Evolutionary conservation across 1,140 invertebrate species (phyloP).

Genomic region (Pinna nobilis): DNA sequence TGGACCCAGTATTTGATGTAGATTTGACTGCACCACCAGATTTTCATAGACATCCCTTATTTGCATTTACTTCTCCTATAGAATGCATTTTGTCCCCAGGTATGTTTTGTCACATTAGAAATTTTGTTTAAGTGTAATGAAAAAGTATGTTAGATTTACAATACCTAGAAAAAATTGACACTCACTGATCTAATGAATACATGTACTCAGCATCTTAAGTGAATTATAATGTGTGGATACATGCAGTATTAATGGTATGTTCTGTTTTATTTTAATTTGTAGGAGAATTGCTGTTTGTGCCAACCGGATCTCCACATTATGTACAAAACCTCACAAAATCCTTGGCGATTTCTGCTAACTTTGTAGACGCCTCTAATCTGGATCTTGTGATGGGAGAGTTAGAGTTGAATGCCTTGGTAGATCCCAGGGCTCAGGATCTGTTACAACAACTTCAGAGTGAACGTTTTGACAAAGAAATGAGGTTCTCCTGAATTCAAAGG

Average conservation of each 20-base stretch:
- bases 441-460: slow-evolving; percentile 43
- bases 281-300: slow-evolving; percentile 70
- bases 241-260: too few relatives aligned
- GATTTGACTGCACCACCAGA: slow-evolving; percentile 46
- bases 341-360: slow-evolving; percentile 67
- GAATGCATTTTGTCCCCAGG: slow-evolving; percentile 62
- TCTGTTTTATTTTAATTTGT: slow-evolving; percentile 33
- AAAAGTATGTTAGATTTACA: not conserved
- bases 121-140: not conserved
- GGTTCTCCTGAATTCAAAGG: too few relatives aligned
- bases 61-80: slow-evolving; percentile 51
- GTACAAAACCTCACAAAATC: slow-evolving; percentile 65
- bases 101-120: slow-evolving; percentile 20
- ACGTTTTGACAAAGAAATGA: slow-evolving; percentile 15
- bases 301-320: slow-evolving; percentile 64
- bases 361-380: slow-evolving; percentile 67
- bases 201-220: too few relatives aligned
- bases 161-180: too few relatives aligned
- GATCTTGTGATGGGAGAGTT: slow-evolving; percentile 53
- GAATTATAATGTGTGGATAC: too few relatives aligned
- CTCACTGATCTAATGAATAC: too few relatives aligned
- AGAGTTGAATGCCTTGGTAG: slow-evolving; percentile 52
- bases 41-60: slow-evolving; percentile 48
- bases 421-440: slow-evolving; percentile 59
- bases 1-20: slow-evolving; percentile 65